These are phyloP conservation scores for Apamea anceps DNA, from an alignment of 2,888 invertebrate genomes.

Conservation along the genomic window DNA sequence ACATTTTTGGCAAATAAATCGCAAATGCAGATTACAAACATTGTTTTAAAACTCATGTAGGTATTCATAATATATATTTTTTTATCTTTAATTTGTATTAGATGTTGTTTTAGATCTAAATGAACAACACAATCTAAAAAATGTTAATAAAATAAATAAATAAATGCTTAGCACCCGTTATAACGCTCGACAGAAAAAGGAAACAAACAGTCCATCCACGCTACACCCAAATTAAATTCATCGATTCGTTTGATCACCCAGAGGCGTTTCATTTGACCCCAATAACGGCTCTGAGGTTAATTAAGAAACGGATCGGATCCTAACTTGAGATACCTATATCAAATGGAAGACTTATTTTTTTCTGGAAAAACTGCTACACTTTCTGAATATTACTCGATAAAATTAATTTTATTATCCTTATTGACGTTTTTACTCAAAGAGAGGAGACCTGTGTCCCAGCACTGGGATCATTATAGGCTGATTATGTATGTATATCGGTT, in stretches of 20 bases:
- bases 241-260: conserved; percentile 7
- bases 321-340: background rate
- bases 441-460: too few relatives aligned
- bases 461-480: too few relatives aligned
- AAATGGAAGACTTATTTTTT: background rate
- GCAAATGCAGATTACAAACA: too few relatives aligned
- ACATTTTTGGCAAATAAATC: too few relatives aligned
- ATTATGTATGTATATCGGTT: too few relatives aligned
- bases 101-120: too few relatives aligned
- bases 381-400: background rate
- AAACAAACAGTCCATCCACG: background rate
- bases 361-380: background rate
- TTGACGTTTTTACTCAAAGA: too few relatives aligned
- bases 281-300: conserved; percentile 20
- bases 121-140: too few relatives aligned
- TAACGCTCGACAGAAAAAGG: background rate
- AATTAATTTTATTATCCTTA: background rate
- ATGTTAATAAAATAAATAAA: too few relatives aligned
- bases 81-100: too few relatives aligned
- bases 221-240: conserved; percentile 18
- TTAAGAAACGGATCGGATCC: conserved; percentile 22
- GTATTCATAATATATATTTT: too few relatives aligned
- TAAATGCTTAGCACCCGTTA: background rate
- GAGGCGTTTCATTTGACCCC: conserved; percentile 24
- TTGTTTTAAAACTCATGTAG: too few relatives aligned